Evolutionary conservation across 2,888 invertebrate genomes (phyloP), one percentile per base, ranked within the genome.

Genomic region (Trachelus troglodyta): DNA sequence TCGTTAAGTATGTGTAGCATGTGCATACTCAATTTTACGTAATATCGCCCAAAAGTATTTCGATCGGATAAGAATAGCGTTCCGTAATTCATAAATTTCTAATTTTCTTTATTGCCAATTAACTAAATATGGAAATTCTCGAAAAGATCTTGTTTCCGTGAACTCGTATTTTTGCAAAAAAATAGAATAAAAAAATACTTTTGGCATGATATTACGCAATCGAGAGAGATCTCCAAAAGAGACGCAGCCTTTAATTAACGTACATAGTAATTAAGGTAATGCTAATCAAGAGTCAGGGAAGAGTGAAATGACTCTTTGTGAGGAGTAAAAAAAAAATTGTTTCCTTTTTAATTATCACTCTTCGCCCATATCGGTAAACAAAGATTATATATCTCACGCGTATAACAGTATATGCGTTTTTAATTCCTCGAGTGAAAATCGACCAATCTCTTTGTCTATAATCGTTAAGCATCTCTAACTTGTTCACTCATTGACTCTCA

Each of bases 391-490:
- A 56, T 56, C 56, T 56, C 23, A 23, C 56, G 56, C 6, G 56
- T 23, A 9, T 0, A 56, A 56, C 9, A 23, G 23, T 77, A 81
- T 83, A 79, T 85, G 83, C 83, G 78, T 81, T 83, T 84, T 79
- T 78, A 81, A 76, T 77, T 77, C 79, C 77, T 79, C 82, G 77
- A 75, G 83, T 85, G 80, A 87, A 87, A 88, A 87, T 89, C 85
- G 89, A 90, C 90, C 90, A 90, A 90, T 90, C 89, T 90, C 85
- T 85, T 88, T 90, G 88, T 89, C 90, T 89, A 87, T 87, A 83
- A 79, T 15, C 69, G 35, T 37, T 34, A 37, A 68, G 34, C 35
- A 69, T 71, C 75, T 34, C 12, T 3, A 12, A 74, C 40, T 15
- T 30, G n/a, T 15, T 77, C 12, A 79, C 34, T 34, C 73, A 35